These are phyloP conservation scores for Mormyrops boulengeri DNA, from an alignment of 2,797 vertebrate species.

Conservation along the genomic window DNA sequence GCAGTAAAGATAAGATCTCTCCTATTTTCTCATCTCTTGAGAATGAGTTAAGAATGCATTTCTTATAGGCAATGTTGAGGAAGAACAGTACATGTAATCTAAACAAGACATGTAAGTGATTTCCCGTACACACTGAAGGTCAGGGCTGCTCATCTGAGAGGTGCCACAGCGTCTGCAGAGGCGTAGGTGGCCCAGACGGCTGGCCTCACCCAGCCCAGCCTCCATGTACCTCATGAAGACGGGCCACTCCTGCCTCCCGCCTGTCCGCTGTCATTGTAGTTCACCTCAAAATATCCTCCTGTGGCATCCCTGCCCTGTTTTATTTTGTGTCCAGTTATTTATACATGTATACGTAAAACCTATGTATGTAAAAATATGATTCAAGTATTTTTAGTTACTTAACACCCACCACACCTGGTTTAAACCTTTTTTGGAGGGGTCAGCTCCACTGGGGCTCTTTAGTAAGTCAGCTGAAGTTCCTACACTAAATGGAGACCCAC, in stretches of 20 bases:
- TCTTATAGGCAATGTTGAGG: slow-evolving; percentile 18
- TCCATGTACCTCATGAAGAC: background rate
- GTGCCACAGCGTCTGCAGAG: slow-evolving; percentile 38
- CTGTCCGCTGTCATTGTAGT: background rate
- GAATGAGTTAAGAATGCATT: background rate
- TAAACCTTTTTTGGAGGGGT: background rate
- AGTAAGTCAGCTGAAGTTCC: background rate
- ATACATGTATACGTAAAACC: background rate
- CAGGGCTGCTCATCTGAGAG: slow-evolving; percentile 16
- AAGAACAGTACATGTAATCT: background rate
- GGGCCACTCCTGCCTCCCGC: background rate
- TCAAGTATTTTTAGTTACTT: background rate
- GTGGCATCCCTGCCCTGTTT: background rate
- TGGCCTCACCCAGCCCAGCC: background rate
- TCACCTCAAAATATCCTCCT: background rate
- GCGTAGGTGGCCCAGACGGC: slow-evolving; percentile 42
- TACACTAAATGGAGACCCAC: background rate
- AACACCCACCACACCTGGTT: slow-evolving; percentile 5
- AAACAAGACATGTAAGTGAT: slow-evolving; percentile 36
- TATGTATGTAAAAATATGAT: background rate
- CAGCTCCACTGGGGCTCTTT: background rate
- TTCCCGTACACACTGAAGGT: slow-evolving; percentile 38
- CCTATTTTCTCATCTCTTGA: background rate
- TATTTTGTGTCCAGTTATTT: background rate
- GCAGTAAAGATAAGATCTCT: background rate